phyloP scores from a whole-genome alignment of 2,113 vertebrate genomes.

The Apaloderma vittatum region DNA sequence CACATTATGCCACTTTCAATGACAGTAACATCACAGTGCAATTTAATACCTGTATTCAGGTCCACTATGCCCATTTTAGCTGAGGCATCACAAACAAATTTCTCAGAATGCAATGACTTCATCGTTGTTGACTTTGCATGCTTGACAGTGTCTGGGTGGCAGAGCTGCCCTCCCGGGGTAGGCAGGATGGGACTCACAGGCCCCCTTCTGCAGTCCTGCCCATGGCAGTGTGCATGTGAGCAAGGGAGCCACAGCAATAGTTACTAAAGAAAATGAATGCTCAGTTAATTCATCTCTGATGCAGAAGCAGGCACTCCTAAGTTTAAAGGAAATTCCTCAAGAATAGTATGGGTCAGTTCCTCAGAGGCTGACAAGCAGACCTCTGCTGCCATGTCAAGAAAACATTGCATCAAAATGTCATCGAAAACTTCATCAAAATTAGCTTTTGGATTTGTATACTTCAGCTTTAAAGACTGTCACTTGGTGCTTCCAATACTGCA shows the following conservation, averaged over 20 bases:
- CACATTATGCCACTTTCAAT: not conserved
- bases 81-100: not conserved
- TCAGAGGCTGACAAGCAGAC: not conserved
- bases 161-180: not conserved
- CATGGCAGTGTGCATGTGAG: fast-evolving
- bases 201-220: not conserved
- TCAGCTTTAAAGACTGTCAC: not conserved
- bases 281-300: not conserved
- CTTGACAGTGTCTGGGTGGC: not conserved
- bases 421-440: no score
- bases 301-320: not conserved
- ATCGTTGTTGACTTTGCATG: not conserved
- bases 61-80: not conserved
- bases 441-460: not conserved
- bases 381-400: not conserved
- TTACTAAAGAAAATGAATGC: not conserved
- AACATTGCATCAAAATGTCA: not conserved
- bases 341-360: not conserved
- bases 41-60: not conserved
- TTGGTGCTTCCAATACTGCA: not conserved
- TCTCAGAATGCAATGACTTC: not conserved
- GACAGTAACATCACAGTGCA: not conserved
- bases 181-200: not conserved
- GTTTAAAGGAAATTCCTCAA: not conserved
- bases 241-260: not conserved